Conservation (phyloP, 2,888 invertebrate species). For the Xylota segnis region DNA sequence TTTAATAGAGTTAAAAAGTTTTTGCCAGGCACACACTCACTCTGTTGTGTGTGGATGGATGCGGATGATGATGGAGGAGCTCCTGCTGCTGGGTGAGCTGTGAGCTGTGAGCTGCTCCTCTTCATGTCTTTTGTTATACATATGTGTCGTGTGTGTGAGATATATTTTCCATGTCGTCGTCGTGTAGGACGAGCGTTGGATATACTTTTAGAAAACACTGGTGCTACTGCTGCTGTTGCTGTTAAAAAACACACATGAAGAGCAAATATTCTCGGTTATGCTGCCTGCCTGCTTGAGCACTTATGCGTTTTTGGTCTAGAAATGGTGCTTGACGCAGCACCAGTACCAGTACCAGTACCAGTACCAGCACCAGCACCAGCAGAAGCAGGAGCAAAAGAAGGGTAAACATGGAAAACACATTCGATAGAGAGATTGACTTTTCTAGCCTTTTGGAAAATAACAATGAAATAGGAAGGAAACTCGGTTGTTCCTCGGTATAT, state of each 20-base stretch:
- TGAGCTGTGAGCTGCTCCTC: neutral
- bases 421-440: slow-evolving; percentile 70
- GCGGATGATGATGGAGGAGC: slow-evolving; percentile 45
- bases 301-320: slow-evolving; percentile 63
- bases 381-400: slow-evolving; percentile 18
- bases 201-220: slow-evolving; percentile 48
- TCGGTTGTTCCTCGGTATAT: slow-evolving; percentile 40
- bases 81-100: neutral
- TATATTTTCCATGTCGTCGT: slow-evolving; percentile 64
- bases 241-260: slow-evolving; percentile 64
- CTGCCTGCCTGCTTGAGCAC: slow-evolving; percentile 52
- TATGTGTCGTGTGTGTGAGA: slow-evolving; percentile 62
- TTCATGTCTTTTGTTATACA: slow-evolving; percentile 17
- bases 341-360: neutral
- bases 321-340: slow-evolving; percentile 28
- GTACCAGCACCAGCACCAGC: neutral
- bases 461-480: slow-evolving; percentile 47
- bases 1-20: slow-evolving; percentile 76
- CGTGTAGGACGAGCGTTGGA: slow-evolving; percentile 55
- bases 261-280: slow-evolving; percentile 63
- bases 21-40: slow-evolving; percentile 36
- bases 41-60: neutral
- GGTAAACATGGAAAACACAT: slow-evolving; percentile 72
- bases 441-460: slow-evolving; percentile 58
- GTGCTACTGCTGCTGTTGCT: slow-evolving; percentile 27